These are phyloP conservation scores for Bathynomus jamesi DNA, from an alignment of 1,140 invertebrate species.

Conservation along the genomic window DNA sequence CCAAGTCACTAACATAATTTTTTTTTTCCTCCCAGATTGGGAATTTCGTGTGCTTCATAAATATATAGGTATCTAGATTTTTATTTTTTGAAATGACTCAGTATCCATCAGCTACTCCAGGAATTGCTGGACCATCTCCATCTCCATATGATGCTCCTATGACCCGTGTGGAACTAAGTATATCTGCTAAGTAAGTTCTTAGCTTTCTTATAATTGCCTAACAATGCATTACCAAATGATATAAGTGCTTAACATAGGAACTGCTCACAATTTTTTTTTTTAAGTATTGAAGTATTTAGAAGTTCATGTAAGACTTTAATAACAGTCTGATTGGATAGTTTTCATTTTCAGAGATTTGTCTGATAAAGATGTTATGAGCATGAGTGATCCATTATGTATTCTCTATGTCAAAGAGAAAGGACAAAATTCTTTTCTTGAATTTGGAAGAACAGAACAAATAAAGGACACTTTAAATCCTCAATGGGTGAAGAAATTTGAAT, in stretches of 20 bases:
- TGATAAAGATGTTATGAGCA: slow-evolving; percentile 47
- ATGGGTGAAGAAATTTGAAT: slow-evolving; percentile 48
- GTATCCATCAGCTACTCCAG: too few species aligned
- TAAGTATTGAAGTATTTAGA: not conserved
- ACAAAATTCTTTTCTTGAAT: slow-evolving; percentile 37
- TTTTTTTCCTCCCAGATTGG: too few species aligned
- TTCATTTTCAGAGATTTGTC: slow-evolving; percentile 41
- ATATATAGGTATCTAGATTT: too few species aligned
- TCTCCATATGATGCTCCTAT: slow-evolving; percentile 16
- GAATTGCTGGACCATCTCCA: too few species aligned
- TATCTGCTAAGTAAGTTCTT: slow-evolving; percentile 31
- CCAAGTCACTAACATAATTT: too few species aligned
- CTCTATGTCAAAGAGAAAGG: slow-evolving; percentile 40
- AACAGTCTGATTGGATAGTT: not conserved
- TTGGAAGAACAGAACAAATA: slow-evolving; percentile 50
- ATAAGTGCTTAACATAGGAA: not conserved
- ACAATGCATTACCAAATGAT: not conserved
- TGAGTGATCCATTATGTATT: slow-evolving; percentile 50
- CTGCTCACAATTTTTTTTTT: not conserved
- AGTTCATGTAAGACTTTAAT: not conserved
- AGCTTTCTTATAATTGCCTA: not conserved
- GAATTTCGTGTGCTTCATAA: too few species aligned
- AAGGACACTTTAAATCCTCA: slow-evolving; percentile 50
- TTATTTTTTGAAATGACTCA: too few species aligned
- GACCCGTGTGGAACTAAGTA: slow-evolving; percentile 22